Conservation (phyloP, 2,113 vertebrate species). For the Mesoclemmys tuberculata region DNA sequence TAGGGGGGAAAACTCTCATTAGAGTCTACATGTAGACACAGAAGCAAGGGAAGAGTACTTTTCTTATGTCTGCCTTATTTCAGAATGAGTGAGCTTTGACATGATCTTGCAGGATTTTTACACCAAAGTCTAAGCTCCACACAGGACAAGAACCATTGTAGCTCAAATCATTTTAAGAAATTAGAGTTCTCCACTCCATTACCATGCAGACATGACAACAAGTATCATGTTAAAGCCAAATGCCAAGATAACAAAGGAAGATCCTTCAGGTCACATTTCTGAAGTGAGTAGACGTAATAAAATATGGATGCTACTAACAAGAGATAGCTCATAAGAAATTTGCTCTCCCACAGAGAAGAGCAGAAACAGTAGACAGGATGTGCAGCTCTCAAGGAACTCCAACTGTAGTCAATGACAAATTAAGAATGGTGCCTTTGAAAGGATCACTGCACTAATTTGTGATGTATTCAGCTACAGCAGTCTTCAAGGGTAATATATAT, state of each 20-base stretch:
- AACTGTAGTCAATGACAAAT: too few relatives aligned
- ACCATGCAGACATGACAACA: background rate
- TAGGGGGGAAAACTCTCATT: background rate
- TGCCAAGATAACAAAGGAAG: too few relatives aligned
- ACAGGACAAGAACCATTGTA: background rate
- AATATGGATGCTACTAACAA: background rate
- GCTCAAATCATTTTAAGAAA: background rate
- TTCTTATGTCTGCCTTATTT: background rate
- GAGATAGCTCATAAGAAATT: background rate
- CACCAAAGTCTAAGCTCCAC: background rate
- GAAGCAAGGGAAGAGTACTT: background rate
- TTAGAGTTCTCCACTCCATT: background rate
- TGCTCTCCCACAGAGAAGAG: background rate
- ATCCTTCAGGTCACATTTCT: too few relatives aligned
- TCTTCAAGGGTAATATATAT: background rate
- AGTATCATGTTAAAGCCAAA: background rate
- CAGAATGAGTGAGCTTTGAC: background rate
- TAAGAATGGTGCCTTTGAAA: too few relatives aligned
- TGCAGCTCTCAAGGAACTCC: too few relatives aligned
- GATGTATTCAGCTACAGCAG: too few relatives aligned
- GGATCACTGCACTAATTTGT: too few relatives aligned
- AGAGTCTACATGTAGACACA: background rate
- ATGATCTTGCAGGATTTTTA: background rate
- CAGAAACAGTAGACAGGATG: too few relatives aligned
- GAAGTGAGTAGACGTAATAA: background rate